Evolutionary conservation across 1,140 invertebrate genomes (phyloP), one percentile per base, ranked within the genome.

Genomic region (Geopemphigus sp.): DNA sequence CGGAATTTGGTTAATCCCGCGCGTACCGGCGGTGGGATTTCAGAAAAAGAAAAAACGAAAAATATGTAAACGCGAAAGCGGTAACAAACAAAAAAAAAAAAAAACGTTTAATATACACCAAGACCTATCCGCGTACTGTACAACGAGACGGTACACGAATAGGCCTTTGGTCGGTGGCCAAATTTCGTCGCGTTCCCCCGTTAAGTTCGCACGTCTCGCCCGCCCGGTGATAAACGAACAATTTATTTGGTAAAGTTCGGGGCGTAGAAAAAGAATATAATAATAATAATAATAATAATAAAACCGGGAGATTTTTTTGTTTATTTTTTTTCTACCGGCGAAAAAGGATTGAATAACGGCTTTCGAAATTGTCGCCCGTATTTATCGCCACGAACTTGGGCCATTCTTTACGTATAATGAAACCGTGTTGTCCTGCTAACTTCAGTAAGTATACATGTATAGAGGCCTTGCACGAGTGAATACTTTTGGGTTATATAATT

Each of bases 331-430:
- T 74, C 8, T 68, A 68, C 19, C 15, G 24, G 32, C 5, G 39
- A 74, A 56, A 73, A 57, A 47, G 73, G 26, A 47, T 59, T 26
- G 26, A 76, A 76, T 61, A 76, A 76, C 72, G 56, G 47, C 72
- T 76, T 76, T 54, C 19, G 24, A 76, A 61, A 61, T 76, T 76
- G 73, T 59, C 54, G 26, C 29, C 70, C 26, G 32, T 74, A 32
- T 74, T 57, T 57, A 61, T 61, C 72, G 24, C 29, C 29, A 74
- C 22, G 39, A 74, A 26, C 39, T 76, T 76, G 8, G 19, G n/a
- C 57, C 39, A 76, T 76, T 59, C 32, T 59, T 76, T 56, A 73
- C 32, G n/a, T 76, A 68, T 50, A 76, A 59, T 76, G 56, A 76
- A 56, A 59, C 72, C 72, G 17, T 6, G 64, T 11, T 68, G 39